Conservation (phyloP, 2,888 invertebrate genomes). For the Exephanes ischioxanthus region DNA sequence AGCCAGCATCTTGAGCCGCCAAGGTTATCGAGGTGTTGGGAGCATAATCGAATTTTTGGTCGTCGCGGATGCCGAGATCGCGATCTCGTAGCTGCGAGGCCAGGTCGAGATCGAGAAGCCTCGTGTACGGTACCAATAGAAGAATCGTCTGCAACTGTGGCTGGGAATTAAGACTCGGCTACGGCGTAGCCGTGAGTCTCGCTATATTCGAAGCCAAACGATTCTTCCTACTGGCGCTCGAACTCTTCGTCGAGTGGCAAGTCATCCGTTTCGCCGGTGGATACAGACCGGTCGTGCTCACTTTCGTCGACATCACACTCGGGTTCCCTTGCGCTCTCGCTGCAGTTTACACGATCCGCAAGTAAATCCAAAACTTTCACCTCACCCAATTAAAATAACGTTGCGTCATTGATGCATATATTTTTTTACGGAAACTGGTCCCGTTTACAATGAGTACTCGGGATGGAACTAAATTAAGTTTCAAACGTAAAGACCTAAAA, state of each 20-base stretch:
- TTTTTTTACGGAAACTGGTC: background rate
- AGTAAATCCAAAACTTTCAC: conserved; percentile 68
- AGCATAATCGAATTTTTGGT: background rate
- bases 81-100: conserved; percentile 21
- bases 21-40: conserved; percentile 3
- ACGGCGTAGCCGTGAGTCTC: conserved; percentile 78
- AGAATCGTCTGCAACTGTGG: conserved; percentile 70
- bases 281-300: conserved; percentile 75
- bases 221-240: conserved; percentile 78
- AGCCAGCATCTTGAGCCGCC: background rate
- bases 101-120: conserved; percentile 41
- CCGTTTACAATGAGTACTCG: background rate
- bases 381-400: background rate
- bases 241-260: conserved; percentile 78
- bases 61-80: conserved; percentile 62
- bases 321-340: conserved; percentile 79
- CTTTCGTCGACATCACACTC: conserved; percentile 74
- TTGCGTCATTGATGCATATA: background rate
- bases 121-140: background rate
- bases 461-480: background rate
- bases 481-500: background rate
- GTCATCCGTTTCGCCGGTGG: conserved; percentile 80
- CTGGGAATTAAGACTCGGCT: conserved; percentile 77
- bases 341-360: conserved; percentile 76
- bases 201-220: conserved; percentile 80